These are phyloP conservation scores for Andrena cerasifolii DNA, from an alignment of 1,140 invertebrate genomes.

Conservation along the genomic window DNA sequence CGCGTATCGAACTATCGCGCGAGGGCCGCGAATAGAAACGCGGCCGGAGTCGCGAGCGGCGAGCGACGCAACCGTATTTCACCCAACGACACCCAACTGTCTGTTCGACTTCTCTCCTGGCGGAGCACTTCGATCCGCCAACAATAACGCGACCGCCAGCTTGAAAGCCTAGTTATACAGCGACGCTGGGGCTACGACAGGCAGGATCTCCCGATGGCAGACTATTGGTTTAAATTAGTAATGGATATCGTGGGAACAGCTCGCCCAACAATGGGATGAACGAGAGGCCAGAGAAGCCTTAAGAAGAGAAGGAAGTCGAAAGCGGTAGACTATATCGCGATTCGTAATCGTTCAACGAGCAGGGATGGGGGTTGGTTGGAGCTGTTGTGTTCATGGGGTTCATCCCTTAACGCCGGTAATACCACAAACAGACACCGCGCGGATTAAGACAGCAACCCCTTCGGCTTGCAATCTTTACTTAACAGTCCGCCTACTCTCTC, in stretches of 20 bases:
- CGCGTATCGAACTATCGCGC: slow-evolving; percentile 60
- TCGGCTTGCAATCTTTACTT: slow-evolving; percentile 68
- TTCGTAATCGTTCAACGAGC: slow-evolving; percentile 58
- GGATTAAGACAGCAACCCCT: slow-evolving; percentile 76
- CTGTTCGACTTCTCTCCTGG: slow-evolving; percentile 19
- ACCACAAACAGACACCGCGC: slow-evolving; percentile 74
- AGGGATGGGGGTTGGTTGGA: slow-evolving; percentile 14
- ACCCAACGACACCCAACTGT: slow-evolving; percentile 16
- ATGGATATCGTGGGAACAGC: no score
- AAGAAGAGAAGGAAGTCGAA: neutral
- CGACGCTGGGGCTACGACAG: no score
- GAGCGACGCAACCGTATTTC: slow-evolving; percentile 23
- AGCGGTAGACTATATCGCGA: slow-evolving; percentile 45
- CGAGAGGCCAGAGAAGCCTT: no score
- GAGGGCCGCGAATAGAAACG: slow-evolving; percentile 57
- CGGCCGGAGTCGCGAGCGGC: slow-evolving; percentile 21
- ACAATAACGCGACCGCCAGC: neutral
- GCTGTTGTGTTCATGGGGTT: slow-evolving; percentile 63
- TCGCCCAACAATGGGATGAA: no score
- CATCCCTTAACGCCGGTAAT: slow-evolving; percentile 74
- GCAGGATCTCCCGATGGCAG: no score
- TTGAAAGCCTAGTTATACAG: neutral
- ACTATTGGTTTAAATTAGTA: no score
- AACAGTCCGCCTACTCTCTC: slow-evolving; percentile 35
- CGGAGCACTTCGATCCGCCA: neutral